phyloP scores from a whole-genome alignment of 2,888 invertebrate genomes.

The Caenorhabditis sp. region DNA sequence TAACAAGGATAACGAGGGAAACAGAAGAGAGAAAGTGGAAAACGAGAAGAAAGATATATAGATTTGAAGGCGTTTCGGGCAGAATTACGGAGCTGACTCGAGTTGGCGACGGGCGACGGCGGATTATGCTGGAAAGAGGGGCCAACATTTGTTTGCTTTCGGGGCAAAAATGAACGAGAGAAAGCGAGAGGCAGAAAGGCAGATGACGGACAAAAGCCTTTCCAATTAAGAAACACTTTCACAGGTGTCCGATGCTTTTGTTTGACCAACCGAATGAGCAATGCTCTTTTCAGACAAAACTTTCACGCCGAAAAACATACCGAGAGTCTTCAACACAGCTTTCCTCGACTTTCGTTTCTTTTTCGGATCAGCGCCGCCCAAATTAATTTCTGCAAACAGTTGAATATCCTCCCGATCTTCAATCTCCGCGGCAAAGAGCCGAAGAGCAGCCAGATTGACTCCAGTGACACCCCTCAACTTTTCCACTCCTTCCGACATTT shows the following conservation, averaged over 20 bases:
- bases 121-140: conserved; percentile 49
- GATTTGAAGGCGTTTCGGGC: conserved; percentile 33
- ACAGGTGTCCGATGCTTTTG: conserved; percentile 14
- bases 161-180: background rate
- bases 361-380: conserved; percentile 29
- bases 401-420: conserved; percentile 86
- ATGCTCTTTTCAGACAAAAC: too few species aligned
- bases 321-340: conserved; percentile 57
- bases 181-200: background rate
- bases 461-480: conserved; percentile 85
- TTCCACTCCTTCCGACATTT: conserved; percentile 83
- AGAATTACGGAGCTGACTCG: conserved; percentile 1
- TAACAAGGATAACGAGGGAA: conserved; percentile 32
- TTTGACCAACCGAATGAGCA: conserved; percentile 1
- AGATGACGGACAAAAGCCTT: conserved; percentile 30
- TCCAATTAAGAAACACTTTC: conserved; percentile 30
- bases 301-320: conserved; percentile 9
- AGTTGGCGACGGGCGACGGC: conserved; percentile 3
- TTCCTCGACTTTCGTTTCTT: conserved; percentile 64
- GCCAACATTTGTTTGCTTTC: conserved; percentile 43
- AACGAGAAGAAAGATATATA: conserved; percentile 6
- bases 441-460: conserved; percentile 88
- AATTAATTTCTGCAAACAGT: conserved; percentile 58
- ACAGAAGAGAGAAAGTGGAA: conserved; percentile 6
- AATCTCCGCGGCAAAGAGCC: conserved; percentile 86